A percentile compares a stretch with the other conserved stretches of the same genome.
These are phyloP conservation scores for Drosophila sturtevanti DNA, from an alignment of 1,140 invertebrate genomes.

Conservation along the genomic window DNA sequence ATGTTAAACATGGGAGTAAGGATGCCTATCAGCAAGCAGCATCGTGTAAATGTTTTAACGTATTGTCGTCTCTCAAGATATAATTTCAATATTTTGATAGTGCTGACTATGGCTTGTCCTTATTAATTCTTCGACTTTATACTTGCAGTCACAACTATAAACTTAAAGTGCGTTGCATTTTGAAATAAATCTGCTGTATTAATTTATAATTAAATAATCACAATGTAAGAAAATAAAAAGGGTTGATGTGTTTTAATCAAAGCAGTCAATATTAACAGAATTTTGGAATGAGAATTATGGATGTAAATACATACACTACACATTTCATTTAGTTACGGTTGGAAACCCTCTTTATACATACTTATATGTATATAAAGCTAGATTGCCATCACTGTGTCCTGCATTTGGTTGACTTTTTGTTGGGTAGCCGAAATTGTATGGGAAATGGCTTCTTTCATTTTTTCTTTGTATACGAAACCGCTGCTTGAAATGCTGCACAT, in stretches of 20 bases:
- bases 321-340: too few relatives aligned
- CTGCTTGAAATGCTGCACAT: constrained; percentile 78
- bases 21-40: constrained; percentile 31
- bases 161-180: too few relatives aligned
- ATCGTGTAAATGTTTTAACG: constrained; percentile 61
- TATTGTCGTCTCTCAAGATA: constrained; percentile 44
- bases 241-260: background rate
- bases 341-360: constrained; percentile 5
- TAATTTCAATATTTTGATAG: constrained; percentile 4
- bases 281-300: background rate
- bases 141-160: too few relatives aligned
- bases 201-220: too few relatives aligned
- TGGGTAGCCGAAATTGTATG: constrained; percentile 53
- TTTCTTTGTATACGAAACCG: constrained; percentile 51
- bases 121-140: too few relatives aligned
- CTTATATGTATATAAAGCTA: constrained; percentile 10
- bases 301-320: too few relatives aligned
- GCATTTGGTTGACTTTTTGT: constrained; percentile 43
- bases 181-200: too few relatives aligned
- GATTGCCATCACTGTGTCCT: constrained; percentile 35
- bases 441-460: constrained; percentile 49
- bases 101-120: constrained; percentile 7
- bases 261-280: background rate
- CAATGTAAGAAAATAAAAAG: background rate
- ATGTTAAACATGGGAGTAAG: constrained; percentile 63